phyloP scores from a whole-genome alignment of 2,888 invertebrate species.

The Mythimna impura region DNA sequence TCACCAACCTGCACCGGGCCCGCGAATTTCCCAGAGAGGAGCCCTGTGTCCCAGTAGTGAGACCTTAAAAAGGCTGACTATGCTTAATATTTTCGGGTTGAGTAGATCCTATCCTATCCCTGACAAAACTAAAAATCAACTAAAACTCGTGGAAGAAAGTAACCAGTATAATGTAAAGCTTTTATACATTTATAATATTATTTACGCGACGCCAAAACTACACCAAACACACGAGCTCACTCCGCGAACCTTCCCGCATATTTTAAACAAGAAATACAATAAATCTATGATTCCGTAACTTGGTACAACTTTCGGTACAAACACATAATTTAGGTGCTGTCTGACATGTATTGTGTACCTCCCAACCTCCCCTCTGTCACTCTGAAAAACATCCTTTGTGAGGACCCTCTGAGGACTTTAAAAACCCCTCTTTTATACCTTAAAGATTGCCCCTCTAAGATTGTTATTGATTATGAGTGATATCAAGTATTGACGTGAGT shows the following conservation, averaged over 20 bases:
- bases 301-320: slow-evolving; percentile 61
- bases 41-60: too few species aligned
- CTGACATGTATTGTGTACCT: slow-evolving; percentile 65
- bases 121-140: not conserved
- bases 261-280: slow-evolving; percentile 64
- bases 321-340: slow-evolving; percentile 66
- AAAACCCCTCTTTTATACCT: slow-evolving; percentile 70
- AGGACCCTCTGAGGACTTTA: slow-evolving; percentile 70
- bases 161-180: not conserved
- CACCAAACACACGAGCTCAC: slow-evolving; percentile 17
- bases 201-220: slow-evolving; percentile 13
- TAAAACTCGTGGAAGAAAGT: not conserved
- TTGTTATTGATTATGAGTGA: slow-evolving; percentile 71
- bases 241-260: slow-evolving; percentile 41
- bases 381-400: slow-evolving; percentile 74
- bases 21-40: too few species aligned
- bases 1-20: too few species aligned
- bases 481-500: slow-evolving; percentile 65
- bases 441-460: slow-evolving; percentile 70
- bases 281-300: slow-evolving; percentile 64
- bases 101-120: not conserved
- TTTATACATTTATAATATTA: not conserved
- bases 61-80: too few species aligned
- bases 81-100: too few species aligned
- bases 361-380: slow-evolving; percentile 61